phyloP scores from a whole-genome alignment of 2,113 vertebrate species.

The Nycticorax nycticorax region DNA sequence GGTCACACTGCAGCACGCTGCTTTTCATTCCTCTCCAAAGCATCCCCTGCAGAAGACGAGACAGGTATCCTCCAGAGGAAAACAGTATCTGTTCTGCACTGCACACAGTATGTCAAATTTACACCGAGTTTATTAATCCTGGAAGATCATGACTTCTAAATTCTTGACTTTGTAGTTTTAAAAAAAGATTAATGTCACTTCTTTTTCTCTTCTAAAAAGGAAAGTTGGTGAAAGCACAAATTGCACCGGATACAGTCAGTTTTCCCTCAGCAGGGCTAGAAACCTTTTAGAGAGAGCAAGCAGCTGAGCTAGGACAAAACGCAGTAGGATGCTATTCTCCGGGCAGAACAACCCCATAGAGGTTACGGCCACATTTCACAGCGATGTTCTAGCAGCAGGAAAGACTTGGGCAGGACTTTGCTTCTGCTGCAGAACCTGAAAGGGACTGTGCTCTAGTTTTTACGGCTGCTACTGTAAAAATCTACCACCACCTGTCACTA shows the following conservation, averaged over 20 bases:
- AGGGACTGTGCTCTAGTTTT: not conserved
- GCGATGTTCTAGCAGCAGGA: not conserved
- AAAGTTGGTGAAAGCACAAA: not conserved
- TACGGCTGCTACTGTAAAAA: not conserved
- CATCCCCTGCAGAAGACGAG: not conserved
- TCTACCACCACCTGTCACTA: not conserved
- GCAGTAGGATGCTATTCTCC: not conserved
- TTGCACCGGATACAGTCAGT: not conserved
- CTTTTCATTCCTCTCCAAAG: slow-evolving; percentile 1
- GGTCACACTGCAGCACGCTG: not conserved
- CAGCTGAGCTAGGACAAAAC: not conserved
- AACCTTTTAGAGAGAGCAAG: not conserved
- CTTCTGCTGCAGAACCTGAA: not conserved
- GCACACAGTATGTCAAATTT: not conserved
- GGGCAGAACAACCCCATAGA: not conserved
- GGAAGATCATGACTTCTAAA: not conserved
- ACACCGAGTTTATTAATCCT: not conserved
- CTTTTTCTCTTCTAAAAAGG: not conserved
- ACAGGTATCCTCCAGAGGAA: slow-evolving; percentile 4
- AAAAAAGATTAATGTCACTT: not conserved
- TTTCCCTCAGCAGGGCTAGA: not conserved
- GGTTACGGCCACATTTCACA: not conserved
- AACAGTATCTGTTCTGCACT: not conserved
- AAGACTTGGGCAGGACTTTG: not conserved
- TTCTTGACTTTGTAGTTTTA: not conserved